Evolutionary conservation across 2,797 vertebrate species (phyloP).

Genomic region (Acanthurus tractus): DNA sequence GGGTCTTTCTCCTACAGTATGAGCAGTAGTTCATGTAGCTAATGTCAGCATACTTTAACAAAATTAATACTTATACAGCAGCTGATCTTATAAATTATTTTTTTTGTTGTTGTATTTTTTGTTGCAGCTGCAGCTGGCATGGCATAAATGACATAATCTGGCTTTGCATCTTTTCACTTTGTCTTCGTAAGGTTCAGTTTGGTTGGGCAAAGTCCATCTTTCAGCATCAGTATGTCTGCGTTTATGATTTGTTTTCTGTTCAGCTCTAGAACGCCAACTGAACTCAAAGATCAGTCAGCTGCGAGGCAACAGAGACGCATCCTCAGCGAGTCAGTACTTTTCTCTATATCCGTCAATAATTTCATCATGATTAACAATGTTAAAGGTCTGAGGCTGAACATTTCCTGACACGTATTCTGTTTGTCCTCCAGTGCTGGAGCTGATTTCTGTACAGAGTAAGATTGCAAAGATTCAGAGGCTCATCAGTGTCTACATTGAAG

Average conservation of each 20-base stretch:
- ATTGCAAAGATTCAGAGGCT: conserved; percentile 13
- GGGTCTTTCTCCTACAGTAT: not conserved
- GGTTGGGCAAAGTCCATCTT: not conserved
- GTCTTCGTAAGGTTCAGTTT: not conserved
- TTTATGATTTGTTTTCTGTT: not conserved
- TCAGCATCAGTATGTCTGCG: not conserved
- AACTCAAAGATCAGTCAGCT: conserved; percentile 20
- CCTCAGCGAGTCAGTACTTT: conserved; percentile 30
- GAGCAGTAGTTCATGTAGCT: not conserved
- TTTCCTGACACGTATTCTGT: conserved; percentile 10
- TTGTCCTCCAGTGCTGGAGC: conserved; percentile 55
- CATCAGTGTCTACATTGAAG: not conserved
- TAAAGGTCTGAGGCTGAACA: not conserved
- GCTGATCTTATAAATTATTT: too few species aligned
- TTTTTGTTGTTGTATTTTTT: not conserved
- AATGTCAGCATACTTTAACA: not conserved
- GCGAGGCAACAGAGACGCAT: not conserved
- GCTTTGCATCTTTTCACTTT: not conserved
- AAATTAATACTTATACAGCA: not conserved
- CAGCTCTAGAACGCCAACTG: conserved; percentile 45
- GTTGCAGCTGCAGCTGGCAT: too few species aligned
- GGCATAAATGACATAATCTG: not conserved
- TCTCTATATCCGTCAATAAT: not conserved
- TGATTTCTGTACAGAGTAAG: conserved; percentile 48
- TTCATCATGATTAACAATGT: not conserved